Evolutionary conservation across 1,140 invertebrate species (phyloP), one percentile per base, ranked within the genome.

Genomic region (Matsumurasca onukii): DNA sequence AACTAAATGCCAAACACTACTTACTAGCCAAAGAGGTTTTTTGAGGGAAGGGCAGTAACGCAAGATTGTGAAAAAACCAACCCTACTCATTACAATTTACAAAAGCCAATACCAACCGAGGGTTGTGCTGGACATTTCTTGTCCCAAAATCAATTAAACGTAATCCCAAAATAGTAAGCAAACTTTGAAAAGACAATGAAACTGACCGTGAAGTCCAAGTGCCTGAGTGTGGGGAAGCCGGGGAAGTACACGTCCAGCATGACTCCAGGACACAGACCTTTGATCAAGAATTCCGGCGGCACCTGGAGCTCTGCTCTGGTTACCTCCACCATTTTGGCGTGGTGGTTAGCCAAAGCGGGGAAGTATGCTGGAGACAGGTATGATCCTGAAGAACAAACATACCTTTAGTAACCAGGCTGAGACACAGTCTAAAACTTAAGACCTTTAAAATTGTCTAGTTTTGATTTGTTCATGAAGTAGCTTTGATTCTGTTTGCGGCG

Each of bases 191-290:
- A 39, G 5, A 39, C 5, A 49, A 70, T 69, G 45, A 62, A 67
- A 75, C 78, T 80, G 75, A 91, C 90, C 74, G 79, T 86, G 76
- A 96, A 94, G 22, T 87, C 80, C 30, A 98, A 82, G 78, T 96
- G 89, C 74, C 88, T 89, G 72, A 98, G 82, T 0, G 93, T 94
- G 0, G 96, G 95, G 78, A 98, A 98, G 30, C 97, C 96, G 30
- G 91, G 90, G 77, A 89, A 94, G 74, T 91, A 90, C 3, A 91
- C 81, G 74, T 91, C 86, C 15, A 88, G 75, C 30, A 85, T 81
- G 0, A 89, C 88, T 71, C 86, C 88, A 0, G 87, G 84, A 77
- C 89, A 85, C 59, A 95, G 80, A 0, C 94, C 93, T 72, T 90
- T 90, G 0, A 88, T 80, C 12, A 96, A 81, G 57, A 86, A 78